phyloP scores from a whole-genome alignment of 2,888 invertebrate species.

The Cosmia trapezina region DNA sequence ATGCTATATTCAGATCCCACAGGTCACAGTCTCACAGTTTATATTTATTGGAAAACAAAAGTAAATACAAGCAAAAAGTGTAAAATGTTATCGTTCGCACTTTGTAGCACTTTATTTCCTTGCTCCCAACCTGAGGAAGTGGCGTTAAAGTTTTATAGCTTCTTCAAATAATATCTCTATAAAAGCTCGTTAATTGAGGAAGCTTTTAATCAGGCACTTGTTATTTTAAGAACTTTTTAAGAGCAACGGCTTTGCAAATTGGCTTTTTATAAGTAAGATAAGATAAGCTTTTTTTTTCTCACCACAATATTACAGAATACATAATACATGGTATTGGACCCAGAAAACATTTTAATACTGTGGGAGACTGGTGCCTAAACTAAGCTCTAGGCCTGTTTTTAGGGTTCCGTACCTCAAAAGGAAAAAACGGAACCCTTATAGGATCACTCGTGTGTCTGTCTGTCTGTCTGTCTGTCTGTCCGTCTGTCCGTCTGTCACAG shows the following conservation, averaged over 20 bases:
- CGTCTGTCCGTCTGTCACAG: no score
- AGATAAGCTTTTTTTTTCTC: no score
- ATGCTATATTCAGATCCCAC: no score
- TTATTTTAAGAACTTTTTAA: conserved; percentile 20
- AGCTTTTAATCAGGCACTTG: conserved; percentile 41
- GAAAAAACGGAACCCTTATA: no score
- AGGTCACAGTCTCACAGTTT: background rate
- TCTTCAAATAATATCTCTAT: conserved; percentile 35
- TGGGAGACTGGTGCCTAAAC: no score
- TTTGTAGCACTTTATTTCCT: conserved; percentile 39
- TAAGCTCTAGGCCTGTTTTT: no score
- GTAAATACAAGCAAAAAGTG: conserved; percentile 6
- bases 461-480: no score
- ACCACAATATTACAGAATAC: no score
- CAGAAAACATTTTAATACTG: no score
- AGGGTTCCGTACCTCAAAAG: no score
- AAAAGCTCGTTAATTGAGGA: conserved; percentile 40
- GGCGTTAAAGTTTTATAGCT: conserved; percentile 20
- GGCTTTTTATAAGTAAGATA: background rate
- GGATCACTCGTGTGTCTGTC: no score
- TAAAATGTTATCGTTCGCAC: conserved; percentile 24
- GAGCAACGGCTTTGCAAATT: conserved; percentile 1
- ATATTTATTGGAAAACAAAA: conserved; percentile 4
- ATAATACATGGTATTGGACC: no score
- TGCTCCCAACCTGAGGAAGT: background rate